Base-by-base conservation (phyloP, 1,140 invertebrate genomes). In the Drosophila quadrilineata region DNA sequence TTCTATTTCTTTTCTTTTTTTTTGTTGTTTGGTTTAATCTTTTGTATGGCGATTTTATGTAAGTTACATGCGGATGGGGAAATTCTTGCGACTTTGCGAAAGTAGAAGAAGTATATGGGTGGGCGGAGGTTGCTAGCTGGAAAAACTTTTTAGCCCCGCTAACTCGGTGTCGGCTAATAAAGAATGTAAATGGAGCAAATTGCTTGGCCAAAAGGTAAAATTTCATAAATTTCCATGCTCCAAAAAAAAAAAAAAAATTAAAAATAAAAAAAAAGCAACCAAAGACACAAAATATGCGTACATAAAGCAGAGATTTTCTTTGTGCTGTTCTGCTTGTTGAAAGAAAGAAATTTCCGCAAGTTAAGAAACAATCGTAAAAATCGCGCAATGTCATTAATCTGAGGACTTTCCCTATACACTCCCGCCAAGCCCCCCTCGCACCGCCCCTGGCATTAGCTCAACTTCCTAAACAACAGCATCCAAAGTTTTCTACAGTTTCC, bases 161-260 rank as follows among this genome's bases (percentile, higher is more conserved):
- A 45, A 66, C 59, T 79, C 29, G 41, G 54, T 54, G 46, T 71
- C 33, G 60, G 75, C 75, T 79, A 79, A 79, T 79, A 79, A 84
- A 85, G 77, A 85, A 84, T 84, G 79, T 79, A 84, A 85, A 84
- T 85, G 77, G 69, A 85, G 79, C 77, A 84, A 84, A 84, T 84
- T 84, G 79, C 79, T 84, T 54, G 74, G 74, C 70, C 79, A 71
- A 84, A 79, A 79, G 75, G 75, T 79, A 64, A 79, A 79, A 79
- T 79, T 79, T 80, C 75, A 79, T 79, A 79, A 79, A 85, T 84
- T 85, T 74, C 43, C 33, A 29, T 6, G n/a, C 4, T 0, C 28
- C 28, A 29, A 6, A 21, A 10, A 59, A 48, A 75, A 75, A 48
- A 52, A 40, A 40, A 43, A 60, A 33, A 66, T 8, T 14, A 58